phyloP scores from a whole-genome alignment of 2,888 invertebrate species.

The Eilema depressum region DNA sequence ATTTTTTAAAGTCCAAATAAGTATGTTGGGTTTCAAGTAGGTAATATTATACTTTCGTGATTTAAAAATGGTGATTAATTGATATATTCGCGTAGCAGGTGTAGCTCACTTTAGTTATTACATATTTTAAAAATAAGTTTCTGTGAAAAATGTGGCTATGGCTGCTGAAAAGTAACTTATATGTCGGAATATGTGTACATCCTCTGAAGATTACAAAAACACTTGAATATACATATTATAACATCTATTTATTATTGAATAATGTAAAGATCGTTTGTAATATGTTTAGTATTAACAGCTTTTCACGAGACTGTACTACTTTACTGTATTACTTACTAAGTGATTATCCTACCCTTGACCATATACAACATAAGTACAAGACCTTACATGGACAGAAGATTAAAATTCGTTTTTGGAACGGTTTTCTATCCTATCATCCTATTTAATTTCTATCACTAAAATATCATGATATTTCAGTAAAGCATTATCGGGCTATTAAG shows the following conservation, averaged over 20 bases:
- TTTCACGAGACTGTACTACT: too few relatives aligned
- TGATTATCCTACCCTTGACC: too few relatives aligned
- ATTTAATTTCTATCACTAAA: neutral
- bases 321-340: too few relatives aligned
- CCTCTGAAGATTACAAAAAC: too few relatives aligned
- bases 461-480: neutral
- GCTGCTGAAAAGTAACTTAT: neutral
- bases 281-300: too few relatives aligned
- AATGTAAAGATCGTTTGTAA: too few relatives aligned
- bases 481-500: constrained; percentile 10
- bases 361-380: too few relatives aligned
- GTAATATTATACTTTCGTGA: neutral
- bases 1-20: neutral
- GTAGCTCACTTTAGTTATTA: neutral
- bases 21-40: neutral
- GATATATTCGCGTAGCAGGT: neutral
- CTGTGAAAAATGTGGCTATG: neutral
- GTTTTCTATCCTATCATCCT: too few relatives aligned
- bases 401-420: neutral
- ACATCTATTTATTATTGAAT: too few relatives aligned
- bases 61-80: neutral
- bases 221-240: too few relatives aligned
- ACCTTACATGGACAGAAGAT: neutral
- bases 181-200: neutral
- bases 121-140: neutral